Base-by-base conservation (phyloP, 2,113 vertebrate species). In the Columbina picui region DNA sequence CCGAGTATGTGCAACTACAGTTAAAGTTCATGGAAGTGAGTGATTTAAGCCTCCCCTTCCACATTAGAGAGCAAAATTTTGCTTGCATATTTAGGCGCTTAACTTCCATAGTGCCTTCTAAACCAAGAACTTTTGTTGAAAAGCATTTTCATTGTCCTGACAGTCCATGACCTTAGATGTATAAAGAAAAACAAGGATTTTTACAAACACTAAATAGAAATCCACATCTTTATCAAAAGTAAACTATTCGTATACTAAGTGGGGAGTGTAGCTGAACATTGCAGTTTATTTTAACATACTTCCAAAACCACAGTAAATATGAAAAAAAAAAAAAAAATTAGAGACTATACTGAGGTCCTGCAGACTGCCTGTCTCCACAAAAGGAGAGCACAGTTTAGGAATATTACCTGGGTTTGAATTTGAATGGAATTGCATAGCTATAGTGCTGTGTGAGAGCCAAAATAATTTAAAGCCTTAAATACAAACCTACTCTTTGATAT, bases 381-480 rank as follows among this genome's bases (percentile, higher is more conserved):
- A 32, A 77, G 12, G n/a, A 85, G 21, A 80, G 27, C 30, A 17
- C 10, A 68, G 30, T n/a, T 92, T 6, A 83, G 50, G 43, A 61
- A 10, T 23, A 36, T 6, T 27, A 43, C 39, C 64, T 5, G 1
- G 2, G 20, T 52, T 86, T 90, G 39, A 50, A 56, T 12, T 29
- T 38, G 43, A 78, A n/a, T 52, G 9, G 68, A 79, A 89, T 90
- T n/a, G 52, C 65, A 50, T 0, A 0, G 73, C 71, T 32, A 50
- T 2, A 61, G 36, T 8, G 18, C 36, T 64, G 7, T 8, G n/a
- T 1, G 16, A 86, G 17, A 41, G 13, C 30, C 60, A 63, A 57
- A 88, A 92, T 63, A 73, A 83, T 60, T 88, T 67, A 84, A 89
- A 88, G 56, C 38, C 45, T 80, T 76, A 80, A 90, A 89, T 56